Percentiles rank a stretch among this genome's conserved stretches.
phyloP scores from a whole-genome alignment of 2,888 invertebrate species.

The Dendrolimus pini region DNA sequence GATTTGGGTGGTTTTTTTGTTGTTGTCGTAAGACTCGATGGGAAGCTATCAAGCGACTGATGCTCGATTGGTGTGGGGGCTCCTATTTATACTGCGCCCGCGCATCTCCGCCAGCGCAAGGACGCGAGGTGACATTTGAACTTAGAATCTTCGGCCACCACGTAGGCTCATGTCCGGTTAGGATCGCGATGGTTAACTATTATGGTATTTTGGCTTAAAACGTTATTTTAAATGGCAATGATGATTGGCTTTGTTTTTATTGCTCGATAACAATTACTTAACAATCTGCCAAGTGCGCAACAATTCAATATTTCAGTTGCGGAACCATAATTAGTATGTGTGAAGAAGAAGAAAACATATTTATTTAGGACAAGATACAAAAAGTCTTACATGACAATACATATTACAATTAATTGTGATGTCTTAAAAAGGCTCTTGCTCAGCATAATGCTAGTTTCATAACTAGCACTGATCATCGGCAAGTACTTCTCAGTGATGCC shows the following conservation, averaged over 20 bases:
- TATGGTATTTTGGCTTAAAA: neutral
- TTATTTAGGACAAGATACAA: no score
- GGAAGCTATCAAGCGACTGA: constrained; percentile 58
- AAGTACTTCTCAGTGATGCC: no score
- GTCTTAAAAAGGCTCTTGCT: no score
- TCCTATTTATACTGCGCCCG: constrained; percentile 48
- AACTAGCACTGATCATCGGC: no score
- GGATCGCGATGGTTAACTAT: constrained; percentile 5
- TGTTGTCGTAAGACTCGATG: constrained; percentile 30
- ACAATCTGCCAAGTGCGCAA: no score
- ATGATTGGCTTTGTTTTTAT: neutral
- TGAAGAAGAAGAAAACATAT: no score
- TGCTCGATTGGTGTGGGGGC: constrained; percentile 32
- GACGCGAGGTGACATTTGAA: constrained; percentile 70
- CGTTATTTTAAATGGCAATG: neutral
- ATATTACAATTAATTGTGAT: no score
- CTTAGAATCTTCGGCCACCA: constrained; percentile 51
- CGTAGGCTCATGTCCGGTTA: constrained; percentile 52
- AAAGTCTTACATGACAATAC: no score
- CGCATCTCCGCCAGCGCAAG: constrained; percentile 39
- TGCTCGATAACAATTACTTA: neutral
- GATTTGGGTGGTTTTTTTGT: constrained; percentile 21
- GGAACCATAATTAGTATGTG: no score
- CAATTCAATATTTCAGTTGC: no score
- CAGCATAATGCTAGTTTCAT: no score